phyloP scores from a whole-genome alignment of 2,113 vertebrate genomes.

The Pitta sordida region DNA sequence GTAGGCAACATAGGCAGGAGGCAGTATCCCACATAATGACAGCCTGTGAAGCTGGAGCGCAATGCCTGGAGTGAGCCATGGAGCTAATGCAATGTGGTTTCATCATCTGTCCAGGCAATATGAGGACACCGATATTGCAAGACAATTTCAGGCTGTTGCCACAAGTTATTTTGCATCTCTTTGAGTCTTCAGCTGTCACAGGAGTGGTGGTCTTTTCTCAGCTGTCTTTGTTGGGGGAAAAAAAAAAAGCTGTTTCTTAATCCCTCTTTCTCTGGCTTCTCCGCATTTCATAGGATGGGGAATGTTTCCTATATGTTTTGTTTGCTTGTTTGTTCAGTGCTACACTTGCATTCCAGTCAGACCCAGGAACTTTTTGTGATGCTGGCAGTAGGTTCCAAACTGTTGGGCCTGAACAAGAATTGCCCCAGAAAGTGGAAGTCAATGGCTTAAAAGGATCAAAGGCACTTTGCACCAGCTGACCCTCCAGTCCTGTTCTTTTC shows the following conservation, averaged over 20 bases:
- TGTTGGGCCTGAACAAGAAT: not conserved
- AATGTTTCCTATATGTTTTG: not conserved
- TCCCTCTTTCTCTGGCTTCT: not conserved
- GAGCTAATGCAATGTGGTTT: not conserved
- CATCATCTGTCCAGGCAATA: not conserved
- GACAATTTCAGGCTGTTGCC: not conserved
- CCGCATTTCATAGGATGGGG: not conserved
- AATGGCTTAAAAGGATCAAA: not conserved
- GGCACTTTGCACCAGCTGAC: not conserved
- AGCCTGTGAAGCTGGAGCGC: not conserved
- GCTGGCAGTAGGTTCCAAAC: not conserved
- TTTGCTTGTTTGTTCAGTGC: not conserved
- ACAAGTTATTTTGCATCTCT: not conserved
- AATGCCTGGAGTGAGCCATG: accelerated
- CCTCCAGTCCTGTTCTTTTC: not conserved
- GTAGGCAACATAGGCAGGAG: not conserved
- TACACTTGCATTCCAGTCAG: not conserved
- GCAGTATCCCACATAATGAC: not conserved
- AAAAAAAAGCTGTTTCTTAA: not conserved
- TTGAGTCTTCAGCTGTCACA: not conserved
- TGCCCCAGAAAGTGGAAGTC: not conserved
- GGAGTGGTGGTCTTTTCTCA: not conserved
- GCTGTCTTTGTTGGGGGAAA: not conserved
- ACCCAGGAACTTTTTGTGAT: not conserved
- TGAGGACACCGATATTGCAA: not conserved